These are phyloP conservation scores for Hemibagrus wyckioides DNA, from an alignment of 2,113 vertebrate genomes.

Conservation along the genomic window DNA sequence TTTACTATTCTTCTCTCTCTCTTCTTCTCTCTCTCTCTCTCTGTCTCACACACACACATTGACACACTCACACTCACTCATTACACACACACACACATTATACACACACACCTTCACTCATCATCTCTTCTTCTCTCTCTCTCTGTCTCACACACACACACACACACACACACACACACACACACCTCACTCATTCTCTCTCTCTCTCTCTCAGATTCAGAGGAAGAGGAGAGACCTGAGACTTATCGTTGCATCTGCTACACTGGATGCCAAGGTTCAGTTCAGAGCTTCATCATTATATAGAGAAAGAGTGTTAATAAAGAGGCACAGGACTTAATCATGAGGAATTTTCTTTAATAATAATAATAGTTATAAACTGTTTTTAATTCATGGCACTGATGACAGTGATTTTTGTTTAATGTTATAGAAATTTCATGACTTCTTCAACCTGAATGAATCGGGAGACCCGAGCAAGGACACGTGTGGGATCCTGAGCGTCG, in stretches of 20 bases:
- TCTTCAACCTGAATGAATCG: constrained; percentile 94
- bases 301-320: neutral
- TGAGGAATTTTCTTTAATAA: neutral
- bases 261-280: constrained; percentile 94
- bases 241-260: constrained; percentile 93
- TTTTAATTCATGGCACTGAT: neutral
- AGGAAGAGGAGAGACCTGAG: constrained; percentile 94
- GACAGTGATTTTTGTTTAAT: constrained; percentile 21
- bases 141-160: neutral
- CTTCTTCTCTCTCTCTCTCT: neutral
- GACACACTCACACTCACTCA: too few relatives aligned
- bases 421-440: constrained; percentile 92
- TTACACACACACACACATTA: too few relatives aligned
- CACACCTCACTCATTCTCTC: neutral
- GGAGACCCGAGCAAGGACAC: constrained; percentile 91
- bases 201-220: constrained; percentile 79
- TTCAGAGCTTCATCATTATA: neutral
- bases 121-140: neutral
- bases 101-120: too few relatives aligned
- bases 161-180: too few relatives aligned
- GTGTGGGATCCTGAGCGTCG: constrained; percentile 91
- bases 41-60: too few relatives aligned
- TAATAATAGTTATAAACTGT: too few relatives aligned
- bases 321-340: neutral
- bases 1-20: neutral